Percentiles rank a stretch among this genome's conserved stretches.
Evolutionary conservation across 1,140 invertebrate genomes (phyloP).

Genomic region (Bradynema listronoti): DNA sequence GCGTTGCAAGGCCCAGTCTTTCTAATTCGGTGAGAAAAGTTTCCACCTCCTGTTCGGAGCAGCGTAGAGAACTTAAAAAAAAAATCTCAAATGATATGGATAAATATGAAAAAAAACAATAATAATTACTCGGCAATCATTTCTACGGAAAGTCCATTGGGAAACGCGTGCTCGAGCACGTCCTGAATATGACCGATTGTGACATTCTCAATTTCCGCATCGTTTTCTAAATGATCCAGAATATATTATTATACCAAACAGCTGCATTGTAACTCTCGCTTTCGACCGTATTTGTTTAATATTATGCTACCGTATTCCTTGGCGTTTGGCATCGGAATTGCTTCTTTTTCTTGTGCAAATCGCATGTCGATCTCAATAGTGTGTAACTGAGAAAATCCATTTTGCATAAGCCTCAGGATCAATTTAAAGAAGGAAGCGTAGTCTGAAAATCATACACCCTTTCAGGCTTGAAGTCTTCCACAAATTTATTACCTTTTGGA

Average conservation of each 20-base stretch:
- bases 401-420: conserved; percentile 25
- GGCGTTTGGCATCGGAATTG: conserved; percentile 27
- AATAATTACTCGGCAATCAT: conserved; percentile 23
- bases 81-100: conserved; percentile 8
- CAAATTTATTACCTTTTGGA: conserved; percentile 19
- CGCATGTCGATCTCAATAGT: conserved; percentile 29
- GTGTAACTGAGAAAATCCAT: conserved; percentile 23
- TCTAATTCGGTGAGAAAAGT: conserved; percentile 36
- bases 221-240: conserved; percentile 12
- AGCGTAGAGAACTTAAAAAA: conserved; percentile 13
- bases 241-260: background rate
- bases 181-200: conserved; percentile 26
- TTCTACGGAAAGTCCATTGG: conserved; percentile 81
- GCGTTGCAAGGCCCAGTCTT: conserved; percentile 32
- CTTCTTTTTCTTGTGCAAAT: conserved; percentile 23
- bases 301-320: conserved; percentile 17
- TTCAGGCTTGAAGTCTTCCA: background rate
- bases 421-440: conserved; percentile 30
- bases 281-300: background rate
- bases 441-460: conserved; percentile 16
- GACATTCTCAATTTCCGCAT: conserved; percentile 31
- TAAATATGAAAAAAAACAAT: too few relatives aligned
- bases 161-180: conserved; percentile 85
- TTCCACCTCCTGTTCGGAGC: conserved; percentile 23
- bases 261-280: background rate